A percentile compares a stretch with the other conserved stretches of the same genome.
Conservation (phyloP, 2,113 vertebrate genomes). For the Odontophorus gujanensis region DNA sequence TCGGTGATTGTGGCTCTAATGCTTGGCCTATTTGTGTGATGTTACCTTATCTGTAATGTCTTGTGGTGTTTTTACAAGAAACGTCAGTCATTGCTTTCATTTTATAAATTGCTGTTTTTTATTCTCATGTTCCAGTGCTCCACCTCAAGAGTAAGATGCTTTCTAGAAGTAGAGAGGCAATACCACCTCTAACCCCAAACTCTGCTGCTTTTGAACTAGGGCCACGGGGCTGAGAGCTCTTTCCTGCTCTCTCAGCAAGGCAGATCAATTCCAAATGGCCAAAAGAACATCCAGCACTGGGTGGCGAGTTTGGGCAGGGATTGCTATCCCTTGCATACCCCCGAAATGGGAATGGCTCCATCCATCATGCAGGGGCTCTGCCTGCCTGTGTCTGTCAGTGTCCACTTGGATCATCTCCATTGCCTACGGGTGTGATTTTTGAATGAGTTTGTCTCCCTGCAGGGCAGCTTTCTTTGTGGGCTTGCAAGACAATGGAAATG, state of each 20-base stretch:
- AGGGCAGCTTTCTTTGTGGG: neutral
- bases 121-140: fast-evolving
- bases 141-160: neutral
- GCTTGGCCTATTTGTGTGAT: conserved; percentile 10
- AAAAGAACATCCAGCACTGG: fast-evolving
- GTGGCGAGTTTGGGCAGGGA: neutral
- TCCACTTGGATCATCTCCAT: fast-evolving
- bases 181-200: neutral
- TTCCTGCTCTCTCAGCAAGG: neutral
- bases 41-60: neutral
- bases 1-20: conserved; percentile 11
- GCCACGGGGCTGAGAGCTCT: fast-evolving
- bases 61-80: neutral
- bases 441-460: neutral
- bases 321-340: fast-evolving
- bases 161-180: neutral
- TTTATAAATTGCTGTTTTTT: conserved; percentile 1
- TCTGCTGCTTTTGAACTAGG: neutral
- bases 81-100: neutral
- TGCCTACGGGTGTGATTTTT: too few relatives aligned
- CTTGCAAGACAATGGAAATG: conserved; percentile 36
- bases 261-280: neutral
- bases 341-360: fast-evolving
- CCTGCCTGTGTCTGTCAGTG: neutral
- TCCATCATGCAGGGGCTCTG: neutral